These are phyloP conservation scores for Caenorhabditis remanei DNA, from an alignment of 1,140 invertebrate genomes.

Conservation along the genomic window DNA sequence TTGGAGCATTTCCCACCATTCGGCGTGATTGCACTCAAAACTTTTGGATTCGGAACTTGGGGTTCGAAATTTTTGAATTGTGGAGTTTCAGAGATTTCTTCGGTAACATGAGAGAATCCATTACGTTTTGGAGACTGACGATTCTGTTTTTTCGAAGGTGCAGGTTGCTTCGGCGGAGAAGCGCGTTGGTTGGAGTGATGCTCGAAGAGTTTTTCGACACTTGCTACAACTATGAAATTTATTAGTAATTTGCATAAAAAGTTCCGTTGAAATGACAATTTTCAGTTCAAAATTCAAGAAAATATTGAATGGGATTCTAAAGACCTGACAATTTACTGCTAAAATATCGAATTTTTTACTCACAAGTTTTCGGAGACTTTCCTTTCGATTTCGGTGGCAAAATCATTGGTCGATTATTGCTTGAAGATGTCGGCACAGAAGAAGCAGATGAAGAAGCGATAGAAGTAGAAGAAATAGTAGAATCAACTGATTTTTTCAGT, in stretches of 20 bases:
- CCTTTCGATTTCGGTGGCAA: not conserved
- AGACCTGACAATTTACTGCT: too few relatives aligned
- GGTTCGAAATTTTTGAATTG: slow-evolving; percentile 58
- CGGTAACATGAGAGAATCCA: slow-evolving; percentile 13
- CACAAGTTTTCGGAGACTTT: slow-evolving; percentile 15
- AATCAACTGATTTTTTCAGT: not conserved
- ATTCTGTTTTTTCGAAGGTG: slow-evolving; percentile 5
- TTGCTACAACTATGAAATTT: not conserved
- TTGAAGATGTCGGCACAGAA: not conserved
- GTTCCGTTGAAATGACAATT: not conserved
- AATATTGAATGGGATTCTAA: too few relatives aligned
- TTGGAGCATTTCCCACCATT: slow-evolving; percentile 11
- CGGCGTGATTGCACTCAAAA: slow-evolving; percentile 2
- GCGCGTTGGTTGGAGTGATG: not conserved
- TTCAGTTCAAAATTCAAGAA: too few relatives aligned
- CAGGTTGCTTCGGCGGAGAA: not conserved
- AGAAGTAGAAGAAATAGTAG: not conserved
- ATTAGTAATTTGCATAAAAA: not conserved
- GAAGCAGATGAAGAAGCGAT: slow-evolving; percentile 8
- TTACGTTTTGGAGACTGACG: not conserved
- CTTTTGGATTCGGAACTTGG: slow-evolving; percentile 55
- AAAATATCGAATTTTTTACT: too few relatives aligned
- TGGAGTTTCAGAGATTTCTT: slow-evolving; percentile 54
- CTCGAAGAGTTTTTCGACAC: slow-evolving; percentile 51
- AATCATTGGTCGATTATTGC: not conserved